Evolutionary conservation across 2,113 vertebrate species (phyloP), one percentile per base, ranked within the genome.

Genomic region (Microtus pennsylvanicus): DNA sequence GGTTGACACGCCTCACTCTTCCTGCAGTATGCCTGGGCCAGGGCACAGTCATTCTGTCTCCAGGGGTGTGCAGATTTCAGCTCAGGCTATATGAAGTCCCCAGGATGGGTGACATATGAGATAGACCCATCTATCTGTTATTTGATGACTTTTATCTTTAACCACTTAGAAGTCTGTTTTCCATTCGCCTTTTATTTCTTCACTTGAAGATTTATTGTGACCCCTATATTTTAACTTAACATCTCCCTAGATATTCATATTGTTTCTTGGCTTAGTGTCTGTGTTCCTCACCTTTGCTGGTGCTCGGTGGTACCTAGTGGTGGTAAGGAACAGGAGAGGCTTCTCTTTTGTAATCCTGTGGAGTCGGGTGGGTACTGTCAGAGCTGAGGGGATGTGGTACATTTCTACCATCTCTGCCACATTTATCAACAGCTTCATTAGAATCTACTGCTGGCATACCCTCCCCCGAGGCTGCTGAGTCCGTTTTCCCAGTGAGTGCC

Each of bases 1-100:
- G 89, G 94, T 97, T 97, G 94, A 96, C 97, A 96, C 63, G 50
- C 85, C 82, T 77, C 91, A 72, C 90, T 94, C 93, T 96, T 97
- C 90, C 96, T 96, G 93, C 94, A 91, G 90, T 87, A 89, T 90
- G 70, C 61, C 52, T 58, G 76, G 80, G 96, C 88, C 90, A 93
- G 86, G 75, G 47, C 87, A 86, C 63, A 96, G 89, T 92, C 83
- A 83, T 83, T 87, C 87, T 93, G 92, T 90, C 80, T 93, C 90
- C 85, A 86, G 70, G 47, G 86, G 50, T 16, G 72, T n/a, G 69
- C 82, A 83, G 35, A 91, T 87, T 90, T 89, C 55, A 78, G 6
- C 47, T 0, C 0, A 5, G n/a, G 83, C 65, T 67, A 70, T 76
- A 75, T 1, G 33, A 55, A 5, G 24, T n/a, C 16, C 16, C 47